Evolutionary conservation across 2,888 invertebrate genomes (phyloP).

Genomic region (Masnerella sp.): DNA sequence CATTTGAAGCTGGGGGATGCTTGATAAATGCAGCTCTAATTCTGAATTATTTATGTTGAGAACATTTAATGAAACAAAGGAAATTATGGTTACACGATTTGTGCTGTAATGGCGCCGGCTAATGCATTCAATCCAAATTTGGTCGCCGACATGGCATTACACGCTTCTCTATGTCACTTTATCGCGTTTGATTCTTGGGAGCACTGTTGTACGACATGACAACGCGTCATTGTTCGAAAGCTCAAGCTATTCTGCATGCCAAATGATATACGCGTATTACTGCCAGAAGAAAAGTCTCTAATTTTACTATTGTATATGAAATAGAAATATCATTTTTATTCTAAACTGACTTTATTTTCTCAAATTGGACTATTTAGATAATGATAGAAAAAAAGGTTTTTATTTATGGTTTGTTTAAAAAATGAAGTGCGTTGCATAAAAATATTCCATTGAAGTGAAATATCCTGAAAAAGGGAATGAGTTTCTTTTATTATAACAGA

Average conservation of each 20-base stretch:
- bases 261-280: slow-evolving; percentile 5
- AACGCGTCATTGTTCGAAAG: slow-evolving; percentile 18
- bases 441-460: too few species aligned
- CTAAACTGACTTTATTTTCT: too few species aligned
- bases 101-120: slow-evolving; percentile 4
- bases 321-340: too few species aligned
- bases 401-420: too few species aligned
- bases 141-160: background rate
- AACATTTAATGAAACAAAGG: slow-evolving; percentile 1
- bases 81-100: slow-evolving; percentile 1
- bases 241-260: slow-evolving; percentile 1
- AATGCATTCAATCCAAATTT: slow-evolving; percentile 22
- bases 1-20: background rate
- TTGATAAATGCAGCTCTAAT: background rate
- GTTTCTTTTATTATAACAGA: slow-evolving; percentile 6
- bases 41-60: background rate
- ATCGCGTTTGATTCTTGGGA: slow-evolving; percentile 17
- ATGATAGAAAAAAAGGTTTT: too few species aligned
- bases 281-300: background rate
- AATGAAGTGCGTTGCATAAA: too few species aligned
- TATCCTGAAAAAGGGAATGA: slow-evolving; percentile 5
- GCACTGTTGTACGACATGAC: slow-evolving; percentile 3
- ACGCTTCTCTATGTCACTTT: background rate
- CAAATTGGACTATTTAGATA: too few species aligned
- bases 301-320: too few species aligned